Evolutionary conservation across 2,797 vertebrate genomes (phyloP), one percentile per base, ranked within the genome.

Genomic region (Oophaga sylvatica): DNA sequence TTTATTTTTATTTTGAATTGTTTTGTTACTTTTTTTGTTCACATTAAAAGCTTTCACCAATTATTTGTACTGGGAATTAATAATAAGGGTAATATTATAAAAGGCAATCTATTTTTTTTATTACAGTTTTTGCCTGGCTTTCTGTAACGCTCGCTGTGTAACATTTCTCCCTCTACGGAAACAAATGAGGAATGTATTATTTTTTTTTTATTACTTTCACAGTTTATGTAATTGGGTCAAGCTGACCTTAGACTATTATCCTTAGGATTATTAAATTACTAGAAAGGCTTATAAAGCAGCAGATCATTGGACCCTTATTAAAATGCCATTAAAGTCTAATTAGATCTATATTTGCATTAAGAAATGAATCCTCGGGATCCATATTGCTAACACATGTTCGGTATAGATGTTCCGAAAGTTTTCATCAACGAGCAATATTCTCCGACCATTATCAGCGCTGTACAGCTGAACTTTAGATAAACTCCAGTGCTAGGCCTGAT

Each of bases 161-260:
- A 76, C 48, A 76, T 76, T 76, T 76, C 73, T 53, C 45, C 73
- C 48, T 76, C 73, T 53, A 76, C 10, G 73, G 45, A 76, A 76
- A 76, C 45, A 76, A n/a, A 77, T 48, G 75, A 48, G 75, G 75
- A 77, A 53, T 77, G 75, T 77, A 75, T 73, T 70, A 53, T 53
- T 71, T 77, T 77, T 75, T 77, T 77, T 77, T 77, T 56, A 77
- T 77, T 77, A 77, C 75, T 77, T 77, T 56, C 45, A 15, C 56
- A 77, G 75, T 77, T 77, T 77, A 77, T 77, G 48, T 77, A 77
- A 77, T 77, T 77, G 75, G 75, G 75, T 77, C 75, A 77, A n/a
- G 75, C 75, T 77, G 75, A 77, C 75, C 75, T 77, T 77, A 77
- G 75, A 77, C 75, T 77, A 77, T 77, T 77, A 77, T 77, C 48